A percentile compares a stretch with the other conserved stretches of the same genome.
These are phyloP conservation scores for Pseudochaenichthys georgianus DNA, from an alignment of 2,797 vertebrate genomes.

Conservation along the genomic window DNA sequence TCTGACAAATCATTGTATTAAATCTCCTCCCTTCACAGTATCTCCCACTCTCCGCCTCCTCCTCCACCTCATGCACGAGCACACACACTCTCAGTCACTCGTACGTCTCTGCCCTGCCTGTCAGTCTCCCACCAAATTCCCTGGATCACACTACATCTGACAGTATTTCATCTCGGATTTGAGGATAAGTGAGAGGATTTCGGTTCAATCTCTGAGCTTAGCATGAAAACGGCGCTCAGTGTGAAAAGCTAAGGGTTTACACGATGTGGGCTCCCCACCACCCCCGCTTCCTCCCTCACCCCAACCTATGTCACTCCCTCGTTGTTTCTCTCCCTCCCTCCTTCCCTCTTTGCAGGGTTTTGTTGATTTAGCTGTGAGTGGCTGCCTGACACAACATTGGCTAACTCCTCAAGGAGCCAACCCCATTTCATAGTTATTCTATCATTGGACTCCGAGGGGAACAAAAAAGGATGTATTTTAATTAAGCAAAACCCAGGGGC, in stretches of 20 bases:
- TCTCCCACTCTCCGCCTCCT: not conserved
- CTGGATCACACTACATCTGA: constrained; percentile 84
- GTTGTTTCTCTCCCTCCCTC: constrained; percentile 30
- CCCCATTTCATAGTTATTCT: constrained; percentile 78
- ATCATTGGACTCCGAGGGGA: constrained; percentile 66
- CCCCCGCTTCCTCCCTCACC: constrained; percentile 23
- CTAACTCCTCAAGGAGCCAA: constrained; percentile 80
- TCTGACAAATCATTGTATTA: constrained; percentile 67
- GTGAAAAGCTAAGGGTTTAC: constrained; percentile 79
- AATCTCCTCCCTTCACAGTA: constrained; percentile 50
- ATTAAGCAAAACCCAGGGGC: constrained; percentile 75
- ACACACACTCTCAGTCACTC: constrained; percentile 57
- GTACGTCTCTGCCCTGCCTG: constrained; percentile 50
- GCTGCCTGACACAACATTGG: constrained; percentile 76
- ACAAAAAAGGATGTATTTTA: constrained; percentile 80
- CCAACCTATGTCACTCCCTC: constrained; percentile 27
- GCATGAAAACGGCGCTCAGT: constrained; percentile 70
- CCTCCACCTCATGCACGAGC: not conserved
- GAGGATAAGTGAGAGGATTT: constrained; percentile 85
- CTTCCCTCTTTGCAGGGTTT: constrained; percentile 52
- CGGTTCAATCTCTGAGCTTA: constrained; percentile 82
- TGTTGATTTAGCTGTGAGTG: constrained; percentile 84
- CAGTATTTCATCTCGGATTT: constrained; percentile 87
- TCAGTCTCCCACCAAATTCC: constrained; percentile 71
- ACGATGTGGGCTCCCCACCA: constrained; percentile 47